A percentile compares a stretch with the other conserved stretches of the same genome.
Evolutionary conservation across 2,888 invertebrate genomes (phyloP).

Genomic region (Metalampra italica): DNA sequence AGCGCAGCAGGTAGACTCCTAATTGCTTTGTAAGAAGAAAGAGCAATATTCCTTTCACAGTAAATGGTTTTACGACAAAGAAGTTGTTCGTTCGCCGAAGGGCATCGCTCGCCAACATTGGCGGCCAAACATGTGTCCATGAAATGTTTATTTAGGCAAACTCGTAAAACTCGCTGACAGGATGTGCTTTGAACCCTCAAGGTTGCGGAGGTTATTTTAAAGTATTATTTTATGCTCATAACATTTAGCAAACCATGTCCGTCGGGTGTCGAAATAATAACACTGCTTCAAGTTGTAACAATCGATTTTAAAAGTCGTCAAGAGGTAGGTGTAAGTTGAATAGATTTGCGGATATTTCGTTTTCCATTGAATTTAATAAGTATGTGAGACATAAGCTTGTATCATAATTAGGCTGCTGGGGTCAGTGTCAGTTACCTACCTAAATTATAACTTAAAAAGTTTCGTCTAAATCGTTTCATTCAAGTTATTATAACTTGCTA

Average conservation of each 20-base stretch:
- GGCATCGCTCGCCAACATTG: slow-evolving; percentile 17
- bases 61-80: slow-evolving; percentile 50
- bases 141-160: slow-evolving; percentile 72
- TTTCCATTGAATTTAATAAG: too few species aligned
- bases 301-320: neutral
- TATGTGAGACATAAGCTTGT: too few species aligned
- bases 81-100: slow-evolving; percentile 30
- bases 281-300: slow-evolving; percentile 3
- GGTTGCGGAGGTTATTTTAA: slow-evolving; percentile 61
- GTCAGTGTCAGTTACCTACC: too few species aligned
- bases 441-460: too few species aligned
- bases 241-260: slow-evolving; percentile 21
- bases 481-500: too few species aligned
- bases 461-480: too few species aligned
- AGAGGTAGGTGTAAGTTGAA: too few species aligned
- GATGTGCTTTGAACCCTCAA: slow-evolving; percentile 73
- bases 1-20: slow-evolving; percentile 56
- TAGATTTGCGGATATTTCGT: too few species aligned
- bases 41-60: slow-evolving; percentile 54
- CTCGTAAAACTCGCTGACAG: slow-evolving; percentile 67
- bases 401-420: too few species aligned
- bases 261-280: neutral
- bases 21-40: slow-evolving; percentile 49
- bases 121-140: slow-evolving; percentile 51
- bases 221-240: slow-evolving; percentile 20